Percentiles rank a stretch among this genome's conserved stretches.
phyloP scores from a whole-genome alignment of 2,888 invertebrate species.

The Chloromyia formosa region DNA sequence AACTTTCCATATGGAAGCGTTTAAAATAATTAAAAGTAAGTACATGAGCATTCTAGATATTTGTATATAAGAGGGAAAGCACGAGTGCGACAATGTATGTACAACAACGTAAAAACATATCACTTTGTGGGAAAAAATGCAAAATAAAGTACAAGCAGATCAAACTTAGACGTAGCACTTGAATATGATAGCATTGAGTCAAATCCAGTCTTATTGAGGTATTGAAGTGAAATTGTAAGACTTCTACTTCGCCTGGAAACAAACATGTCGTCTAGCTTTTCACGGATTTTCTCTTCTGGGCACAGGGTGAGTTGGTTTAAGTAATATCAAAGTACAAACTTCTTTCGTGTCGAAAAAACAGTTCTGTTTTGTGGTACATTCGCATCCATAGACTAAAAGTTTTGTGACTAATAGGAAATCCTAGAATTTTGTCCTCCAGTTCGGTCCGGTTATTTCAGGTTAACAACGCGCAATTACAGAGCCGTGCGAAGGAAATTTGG shows the following conservation, averaged over 20 bases:
- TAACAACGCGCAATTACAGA: too few relatives aligned
- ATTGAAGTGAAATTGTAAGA: constrained; percentile 29
- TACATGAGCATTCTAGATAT: too few relatives aligned
- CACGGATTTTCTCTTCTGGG: neutral
- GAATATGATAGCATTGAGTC: constrained; percentile 18
- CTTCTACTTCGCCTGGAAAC: constrained; percentile 13
- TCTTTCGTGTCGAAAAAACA: too few relatives aligned
- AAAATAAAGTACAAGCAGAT: neutral
- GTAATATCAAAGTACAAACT: too few relatives aligned
- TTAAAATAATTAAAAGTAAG: too few relatives aligned
- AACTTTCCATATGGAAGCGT: neutral
- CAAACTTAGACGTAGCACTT: constrained; percentile 2
- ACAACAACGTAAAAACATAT: neutral
- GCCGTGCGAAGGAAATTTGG: too few relatives aligned
- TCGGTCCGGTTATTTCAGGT: too few relatives aligned
- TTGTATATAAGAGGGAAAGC: neutral
- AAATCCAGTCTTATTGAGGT: constrained; percentile 6
- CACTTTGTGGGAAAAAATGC: too few relatives aligned
- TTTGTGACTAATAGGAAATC: too few relatives aligned
- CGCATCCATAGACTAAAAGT: too few relatives aligned
- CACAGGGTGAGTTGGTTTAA: neutral
- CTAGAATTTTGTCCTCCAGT: too few relatives aligned
- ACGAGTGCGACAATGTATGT: neutral
- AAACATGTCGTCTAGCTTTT: neutral
- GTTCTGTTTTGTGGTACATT: too few relatives aligned